Conservation (phyloP, 1,140 invertebrate species). For the Hyphantria cunea region DNA sequence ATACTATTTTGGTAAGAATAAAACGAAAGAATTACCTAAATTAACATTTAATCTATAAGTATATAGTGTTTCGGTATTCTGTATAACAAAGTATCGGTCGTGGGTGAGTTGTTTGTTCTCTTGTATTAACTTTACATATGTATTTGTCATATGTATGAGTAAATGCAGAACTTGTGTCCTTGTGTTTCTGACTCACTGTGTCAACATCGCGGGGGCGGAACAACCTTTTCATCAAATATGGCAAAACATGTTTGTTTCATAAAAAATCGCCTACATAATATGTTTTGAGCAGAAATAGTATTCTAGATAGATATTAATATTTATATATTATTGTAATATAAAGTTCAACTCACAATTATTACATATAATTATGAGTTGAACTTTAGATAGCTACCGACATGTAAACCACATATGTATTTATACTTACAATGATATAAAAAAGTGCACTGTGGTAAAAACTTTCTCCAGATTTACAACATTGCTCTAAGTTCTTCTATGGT, state of each 20-base stretch:
- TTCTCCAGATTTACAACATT: constrained; percentile 36
- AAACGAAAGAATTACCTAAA: too few relatives aligned
- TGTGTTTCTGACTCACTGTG: constrained; percentile 74
- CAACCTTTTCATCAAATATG: constrained; percentile 62
- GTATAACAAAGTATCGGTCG: constrained; percentile 30
- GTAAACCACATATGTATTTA: too few relatives aligned
- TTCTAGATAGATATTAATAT: too few relatives aligned
- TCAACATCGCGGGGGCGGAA: constrained; percentile 70
- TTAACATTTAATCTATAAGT: too few relatives aligned
- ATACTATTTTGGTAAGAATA: too few relatives aligned
- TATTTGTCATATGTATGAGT: constrained; percentile 50
- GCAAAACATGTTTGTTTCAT: constrained; percentile 39
- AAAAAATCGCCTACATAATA: constrained; percentile 2
- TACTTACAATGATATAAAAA: constrained; percentile 3
- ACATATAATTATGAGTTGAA: too few relatives aligned
- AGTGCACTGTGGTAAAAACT: constrained; percentile 34
- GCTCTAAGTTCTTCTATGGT: constrained; percentile 22
- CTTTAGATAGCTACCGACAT: too few relatives aligned
- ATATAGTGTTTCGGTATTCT: constrained; percentile 1
- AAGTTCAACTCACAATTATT: too few relatives aligned
- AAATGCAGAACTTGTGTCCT: constrained; percentile 68
- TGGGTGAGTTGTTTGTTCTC: constrained; percentile 46
- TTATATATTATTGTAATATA: too few relatives aligned
- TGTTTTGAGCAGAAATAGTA: too few relatives aligned
- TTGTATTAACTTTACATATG: constrained; percentile 68